A percentile compares a stretch with the other conserved stretches of the same genome.
Conservation (phyloP, 2,888 invertebrate species). For the Hedya salicella region DNA sequence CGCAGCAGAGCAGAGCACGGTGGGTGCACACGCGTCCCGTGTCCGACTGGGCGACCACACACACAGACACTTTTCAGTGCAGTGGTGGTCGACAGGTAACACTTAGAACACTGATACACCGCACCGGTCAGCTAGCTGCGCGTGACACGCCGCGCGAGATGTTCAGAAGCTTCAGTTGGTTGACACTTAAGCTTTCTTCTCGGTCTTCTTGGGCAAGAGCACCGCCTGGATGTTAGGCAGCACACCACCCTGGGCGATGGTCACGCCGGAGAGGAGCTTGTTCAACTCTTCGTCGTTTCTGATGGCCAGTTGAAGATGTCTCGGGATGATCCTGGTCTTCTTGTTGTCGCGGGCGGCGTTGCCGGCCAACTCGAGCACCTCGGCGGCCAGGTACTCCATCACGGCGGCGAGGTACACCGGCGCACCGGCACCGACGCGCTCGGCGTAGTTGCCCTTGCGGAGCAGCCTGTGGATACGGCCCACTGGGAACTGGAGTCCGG, state of each 20-base stretch:
- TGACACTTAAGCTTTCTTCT: slow-evolving; percentile 53
- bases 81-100: no score
- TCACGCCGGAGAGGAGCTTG: slow-evolving; percentile 89
- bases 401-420: slow-evolving; percentile 83
- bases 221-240: slow-evolving; percentile 92
- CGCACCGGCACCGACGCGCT: slow-evolving; percentile 81
- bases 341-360: slow-evolving; percentile 89
- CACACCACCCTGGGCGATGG: slow-evolving; percentile 89
- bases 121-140: no score
- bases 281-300: slow-evolving; percentile 92
- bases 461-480: slow-evolving; percentile 84
- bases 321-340: slow-evolving; percentile 89
- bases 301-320: slow-evolving; percentile 91
- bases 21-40: no score
- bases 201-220: slow-evolving; percentile 89
- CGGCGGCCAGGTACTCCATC: slow-evolving; percentile 88
- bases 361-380: slow-evolving; percentile 87
- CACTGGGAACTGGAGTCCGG: slow-evolving; percentile 85
- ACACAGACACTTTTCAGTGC: no score
- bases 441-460: slow-evolving; percentile 86
- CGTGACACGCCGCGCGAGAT: no score
- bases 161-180: no score
- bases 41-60: no score
- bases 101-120: no score
- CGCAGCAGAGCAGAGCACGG: no score